These are phyloP conservation scores for Sceloporus undulatus DNA, from an alignment of 2,113 vertebrate species.

Conservation along the genomic window DNA sequence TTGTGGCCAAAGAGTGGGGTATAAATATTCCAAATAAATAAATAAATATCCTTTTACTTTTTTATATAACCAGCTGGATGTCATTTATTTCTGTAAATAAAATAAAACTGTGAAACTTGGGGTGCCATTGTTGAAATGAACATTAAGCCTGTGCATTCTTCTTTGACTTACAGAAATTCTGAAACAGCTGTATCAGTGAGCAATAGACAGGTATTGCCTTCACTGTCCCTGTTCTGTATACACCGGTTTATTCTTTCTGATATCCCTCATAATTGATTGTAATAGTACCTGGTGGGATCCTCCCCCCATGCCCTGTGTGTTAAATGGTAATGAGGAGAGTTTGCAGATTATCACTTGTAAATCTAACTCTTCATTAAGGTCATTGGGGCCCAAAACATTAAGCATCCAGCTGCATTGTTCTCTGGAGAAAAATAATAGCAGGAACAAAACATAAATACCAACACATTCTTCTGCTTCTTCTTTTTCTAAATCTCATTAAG, in stretches of 20 bases:
- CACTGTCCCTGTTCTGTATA: neutral
- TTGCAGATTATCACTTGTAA: slow-evolving; percentile 48
- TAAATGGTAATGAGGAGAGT: slow-evolving; percentile 54
- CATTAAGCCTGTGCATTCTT: too few species aligned
- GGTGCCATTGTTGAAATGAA: neutral
- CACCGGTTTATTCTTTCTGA: neutral
- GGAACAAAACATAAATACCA: slow-evolving; percentile 14
- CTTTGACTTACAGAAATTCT: neutral
- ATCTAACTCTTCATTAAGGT: slow-evolving; percentile 58
- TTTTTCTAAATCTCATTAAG: slow-evolving; percentile 11
- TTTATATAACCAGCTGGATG: neutral
- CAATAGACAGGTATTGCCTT: too few species aligned
- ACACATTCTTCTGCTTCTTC: neutral
- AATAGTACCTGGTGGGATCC: neutral
- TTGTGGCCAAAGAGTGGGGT: too few species aligned
- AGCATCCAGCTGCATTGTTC: slow-evolving; percentile 32
- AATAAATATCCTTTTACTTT: neutral
- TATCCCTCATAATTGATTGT: slow-evolving; percentile 16
- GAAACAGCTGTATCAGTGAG: neutral
- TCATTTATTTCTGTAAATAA: neutral
- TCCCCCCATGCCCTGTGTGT: slow-evolving; percentile 18
- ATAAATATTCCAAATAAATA: too few species aligned
- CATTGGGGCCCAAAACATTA: slow-evolving; percentile 56
- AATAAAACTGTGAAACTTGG: neutral
- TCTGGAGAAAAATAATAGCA: slow-evolving; percentile 24